Conservation (phyloP, 2,797 vertebrate species). For the Acanthis flammea region DNA sequence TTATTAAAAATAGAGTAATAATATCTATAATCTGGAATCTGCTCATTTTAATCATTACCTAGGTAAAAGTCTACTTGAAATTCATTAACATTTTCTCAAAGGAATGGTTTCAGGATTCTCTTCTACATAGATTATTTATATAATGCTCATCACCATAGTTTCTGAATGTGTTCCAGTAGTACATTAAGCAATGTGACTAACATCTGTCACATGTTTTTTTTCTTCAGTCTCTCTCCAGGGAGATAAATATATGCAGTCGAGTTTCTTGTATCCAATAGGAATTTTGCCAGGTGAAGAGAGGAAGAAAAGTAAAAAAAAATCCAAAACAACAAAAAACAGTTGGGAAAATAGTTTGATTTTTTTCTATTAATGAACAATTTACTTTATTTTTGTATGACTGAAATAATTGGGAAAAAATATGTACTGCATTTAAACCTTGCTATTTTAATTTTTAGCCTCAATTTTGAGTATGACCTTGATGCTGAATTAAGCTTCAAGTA, state of each 20-base stretch:
- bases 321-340: background rate
- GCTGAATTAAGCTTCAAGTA: background rate
- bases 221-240: background rate
- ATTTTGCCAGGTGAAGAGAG: background rate
- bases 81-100: constrained; percentile 15
- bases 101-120: background rate
- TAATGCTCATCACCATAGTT: constrained; percentile 9
- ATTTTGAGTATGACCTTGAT: background rate
- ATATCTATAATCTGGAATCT: background rate
- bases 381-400: background rate
- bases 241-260: constrained; percentile 1
- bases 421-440: background rate
- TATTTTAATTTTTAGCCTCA: background rate
- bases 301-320: background rate
- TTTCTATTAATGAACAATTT: background rate
- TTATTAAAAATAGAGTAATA: background rate
- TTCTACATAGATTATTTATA: constrained; percentile 36
- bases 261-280: background rate
- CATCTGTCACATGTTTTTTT: constrained; percentile 43
- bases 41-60: background rate
- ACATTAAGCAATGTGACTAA: constrained; percentile 38
- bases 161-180: constrained; percentile 36
- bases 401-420: background rate
- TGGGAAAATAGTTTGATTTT: background rate
- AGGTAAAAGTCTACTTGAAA: constrained; percentile 12